A percentile compares a stretch with the other conserved stretches of the same genome.
Evolutionary conservation across 2,888 invertebrate species (phyloP).

Genomic region (Coelinius sp.): DNA sequence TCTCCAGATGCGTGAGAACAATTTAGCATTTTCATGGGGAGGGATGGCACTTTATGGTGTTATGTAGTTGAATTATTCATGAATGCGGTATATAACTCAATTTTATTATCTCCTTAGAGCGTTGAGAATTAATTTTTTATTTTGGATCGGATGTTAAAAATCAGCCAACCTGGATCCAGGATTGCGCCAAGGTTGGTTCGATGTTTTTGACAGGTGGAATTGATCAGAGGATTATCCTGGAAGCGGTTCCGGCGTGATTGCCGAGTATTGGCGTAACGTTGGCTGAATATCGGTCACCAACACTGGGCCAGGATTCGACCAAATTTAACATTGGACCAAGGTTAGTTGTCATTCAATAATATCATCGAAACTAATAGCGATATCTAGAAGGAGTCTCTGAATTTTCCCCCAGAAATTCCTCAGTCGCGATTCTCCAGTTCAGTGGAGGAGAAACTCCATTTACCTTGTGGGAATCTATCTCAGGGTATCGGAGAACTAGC

Average conservation of each 20-base stretch:
- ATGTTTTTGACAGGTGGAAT: too few relatives aligned
- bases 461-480: slow-evolving; percentile 20
- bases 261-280: too few relatives aligned
- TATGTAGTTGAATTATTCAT: neutral
- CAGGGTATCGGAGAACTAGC: neutral
- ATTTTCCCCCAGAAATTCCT: neutral
- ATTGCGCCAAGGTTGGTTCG: too few relatives aligned
- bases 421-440: neutral
- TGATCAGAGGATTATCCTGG: too few relatives aligned
- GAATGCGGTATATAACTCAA: neutral
- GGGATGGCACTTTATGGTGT: slow-evolving; percentile 3
- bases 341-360: neutral
- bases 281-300: too few relatives aligned
- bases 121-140: neutral
- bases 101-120: neutral
- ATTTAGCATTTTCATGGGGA: neutral
- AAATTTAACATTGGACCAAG: too few relatives aligned
- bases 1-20: neutral
- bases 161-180: too few relatives aligned
- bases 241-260: too few relatives aligned
- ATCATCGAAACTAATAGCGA: neutral
- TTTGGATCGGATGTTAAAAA: too few relatives aligned
- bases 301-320: too few relatives aligned
- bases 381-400: neutral
- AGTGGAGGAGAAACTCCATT: slow-evolving; percentile 10